These are phyloP conservation scores for Galaxea fascicularis DNA, from an alignment of 92 coral and sea anemone species.

Conservation along the genomic window DNA sequence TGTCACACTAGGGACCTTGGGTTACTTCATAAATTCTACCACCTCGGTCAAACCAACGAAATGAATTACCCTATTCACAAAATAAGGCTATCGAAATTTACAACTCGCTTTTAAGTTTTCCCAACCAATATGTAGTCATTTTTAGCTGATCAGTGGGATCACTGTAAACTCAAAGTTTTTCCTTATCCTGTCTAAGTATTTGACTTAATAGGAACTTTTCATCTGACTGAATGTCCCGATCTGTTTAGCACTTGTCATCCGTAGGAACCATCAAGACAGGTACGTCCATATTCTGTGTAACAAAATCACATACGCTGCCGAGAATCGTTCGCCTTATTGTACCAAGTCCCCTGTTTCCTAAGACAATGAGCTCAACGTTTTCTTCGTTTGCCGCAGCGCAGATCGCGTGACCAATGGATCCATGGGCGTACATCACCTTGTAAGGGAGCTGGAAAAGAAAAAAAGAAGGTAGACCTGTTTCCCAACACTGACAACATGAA, in stretches of 20 bases:
- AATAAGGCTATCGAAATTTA: not conserved
- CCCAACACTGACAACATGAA: too few relatives aligned
- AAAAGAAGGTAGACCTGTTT: not conserved
- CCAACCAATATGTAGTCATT: not conserved
- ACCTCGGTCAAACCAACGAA: too few relatives aligned
- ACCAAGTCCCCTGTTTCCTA: slow-evolving; percentile 93
- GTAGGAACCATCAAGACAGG: slow-evolving; percentile 87
- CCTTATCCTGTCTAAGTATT: too few relatives aligned
- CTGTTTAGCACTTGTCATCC: not conserved
- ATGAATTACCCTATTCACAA: not conserved
- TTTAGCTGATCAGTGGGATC: too few relatives aligned
- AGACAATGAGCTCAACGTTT: slow-evolving; percentile 77
- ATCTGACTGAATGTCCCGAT: too few relatives aligned
- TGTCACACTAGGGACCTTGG: not conserved
- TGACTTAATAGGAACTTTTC: too few relatives aligned
- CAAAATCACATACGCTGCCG: slow-evolving; percentile 92
- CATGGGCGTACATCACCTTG: slow-evolving; percentile 75
- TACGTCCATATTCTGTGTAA: slow-evolving; percentile 75
- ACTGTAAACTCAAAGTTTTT: too few relatives aligned
- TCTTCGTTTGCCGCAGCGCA: slow-evolving; percentile 81
- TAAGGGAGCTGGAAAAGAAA: slow-evolving; percentile 49
- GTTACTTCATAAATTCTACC: not conserved
- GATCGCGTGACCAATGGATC: slow-evolving; percentile 79
- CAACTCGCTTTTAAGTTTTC: not conserved
- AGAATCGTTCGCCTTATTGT: slow-evolving; percentile 88